Evolutionary conservation across 2,797 vertebrate genomes (phyloP).

Genomic region (Microctenopoma lineatum): DNA sequence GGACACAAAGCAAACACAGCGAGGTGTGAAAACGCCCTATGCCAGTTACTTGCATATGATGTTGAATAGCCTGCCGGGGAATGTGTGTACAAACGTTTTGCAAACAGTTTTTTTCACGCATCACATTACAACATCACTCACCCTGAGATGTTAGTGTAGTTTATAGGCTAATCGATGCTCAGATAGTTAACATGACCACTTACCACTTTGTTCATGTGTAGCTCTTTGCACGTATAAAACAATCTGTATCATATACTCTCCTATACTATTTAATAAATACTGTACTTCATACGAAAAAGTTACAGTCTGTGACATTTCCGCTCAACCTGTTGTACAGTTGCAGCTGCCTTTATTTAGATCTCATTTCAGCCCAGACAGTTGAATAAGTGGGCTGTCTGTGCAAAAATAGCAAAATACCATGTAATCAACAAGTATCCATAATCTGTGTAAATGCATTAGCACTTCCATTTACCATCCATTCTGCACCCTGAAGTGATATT

Average conservation of each 20-base stretch:
- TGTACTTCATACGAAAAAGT: constrained; percentile 5
- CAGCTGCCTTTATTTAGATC: constrained; percentile 59
- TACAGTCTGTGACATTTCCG: constrained; percentile 2
- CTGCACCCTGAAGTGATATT: constrained; percentile 42
- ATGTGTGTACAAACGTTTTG: too few relatives aligned
- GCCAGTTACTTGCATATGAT: too few relatives aligned
- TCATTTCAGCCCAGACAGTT: constrained; percentile 40
- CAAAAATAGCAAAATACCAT: constrained; percentile 54
- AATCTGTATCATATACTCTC: neutral
- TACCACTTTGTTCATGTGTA: neutral
- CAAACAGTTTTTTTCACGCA: too few relatives aligned
- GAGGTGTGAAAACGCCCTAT: too few relatives aligned
- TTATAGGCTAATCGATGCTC: too few relatives aligned
- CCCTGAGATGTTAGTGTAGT: too few relatives aligned
- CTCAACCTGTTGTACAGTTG: constrained; percentile 17
- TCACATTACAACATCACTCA: too few relatives aligned
- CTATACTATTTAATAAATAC: too few relatives aligned
- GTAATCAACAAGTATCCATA: constrained; percentile 43
- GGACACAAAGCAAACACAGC: too few relatives aligned
- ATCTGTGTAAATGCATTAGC: constrained; percentile 42
- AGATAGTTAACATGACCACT: neutral
- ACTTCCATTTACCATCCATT: constrained; percentile 50
- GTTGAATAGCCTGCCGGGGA: too few relatives aligned
- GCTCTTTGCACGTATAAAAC: neutral
- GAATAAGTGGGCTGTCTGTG: constrained; percentile 37